Evolutionary conservation across 2,113 vertebrate species (phyloP), one percentile per base, ranked within the genome.

Genomic region (Marmota flaviventris): DNA sequence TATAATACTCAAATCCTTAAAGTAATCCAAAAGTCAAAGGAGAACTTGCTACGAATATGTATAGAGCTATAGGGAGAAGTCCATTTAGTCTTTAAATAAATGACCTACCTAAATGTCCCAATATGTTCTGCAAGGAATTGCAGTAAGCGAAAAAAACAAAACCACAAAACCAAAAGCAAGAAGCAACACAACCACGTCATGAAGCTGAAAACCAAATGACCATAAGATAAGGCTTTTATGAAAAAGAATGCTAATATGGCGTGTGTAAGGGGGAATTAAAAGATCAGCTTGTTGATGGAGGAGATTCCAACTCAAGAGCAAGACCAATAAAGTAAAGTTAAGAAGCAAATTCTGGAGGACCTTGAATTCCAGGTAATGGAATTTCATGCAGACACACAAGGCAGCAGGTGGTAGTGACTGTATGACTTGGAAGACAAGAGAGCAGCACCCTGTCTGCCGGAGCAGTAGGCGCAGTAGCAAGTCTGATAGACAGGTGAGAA

Each of bases 321-420:
- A 48, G 4, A 70, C 32, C 12, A 22, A 22, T 20, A 5, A 39
- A 25, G 14, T 5, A 63, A 45, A 22, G 7, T 14, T 14, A 24
- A 58, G 65, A 69, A 20, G n/a, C 4, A 34, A 12, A 16, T 32
- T 29, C 18, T 4, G 45, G 32, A 56, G 42, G 85, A 25, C 18
- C 18, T 1, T 0, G 58, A 88, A n/a, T 53, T 29, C 56, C 17
- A 29, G 73, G 29, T 13, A 29, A 2, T 0, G 39, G 45, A 29
- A 20, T 18, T 20, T 27, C 65, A 11, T 12, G 4, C 2, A 37
- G 37, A 63, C 1, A 27, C n/a, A n/a, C 4, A 32, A 27, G 4
- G 5, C 3, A 1, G 0, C 1, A 1, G 0, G 0, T 5, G 45
- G 37, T 22, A 14, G 0, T 4, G 27, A 2, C 18, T 2, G 18